Percentiles rank a stretch among this genome's conserved stretches.
phyloP scores from a whole-genome alignment of 2,113 vertebrate genomes.

The Calyptommatus sinebrachiatus region DNA sequence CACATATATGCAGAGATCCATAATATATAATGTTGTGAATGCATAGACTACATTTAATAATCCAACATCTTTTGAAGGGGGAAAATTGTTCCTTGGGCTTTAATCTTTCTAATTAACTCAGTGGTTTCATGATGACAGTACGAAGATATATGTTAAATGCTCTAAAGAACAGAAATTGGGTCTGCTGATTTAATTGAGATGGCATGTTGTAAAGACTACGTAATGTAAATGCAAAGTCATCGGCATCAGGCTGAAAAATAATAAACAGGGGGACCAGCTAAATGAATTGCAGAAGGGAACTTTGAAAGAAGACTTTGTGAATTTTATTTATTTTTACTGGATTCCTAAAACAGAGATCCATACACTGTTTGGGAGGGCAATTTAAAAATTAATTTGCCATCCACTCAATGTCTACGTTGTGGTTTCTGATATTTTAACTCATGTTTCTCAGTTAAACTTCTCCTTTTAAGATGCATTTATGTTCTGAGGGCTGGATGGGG shows the following conservation, averaged over 20 bases:
- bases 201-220: background rate
- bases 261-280: background rate
- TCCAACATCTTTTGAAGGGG: background rate
- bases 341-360: background rate
- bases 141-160: background rate
- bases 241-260: conserved; percentile 6
- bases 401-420: background rate
- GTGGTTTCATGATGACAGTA: background rate
- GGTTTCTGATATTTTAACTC: background rate
- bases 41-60: background rate
- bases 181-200: conserved; percentile 4
- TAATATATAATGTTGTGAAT: background rate
- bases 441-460: background rate
- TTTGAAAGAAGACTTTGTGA: background rate
- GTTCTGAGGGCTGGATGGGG: background rate
- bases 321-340: background rate
- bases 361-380: conserved; percentile 8
- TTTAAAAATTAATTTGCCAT: background rate
- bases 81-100: background rate
- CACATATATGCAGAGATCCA: background rate
- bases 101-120: conserved; percentile 36
- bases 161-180: background rate
- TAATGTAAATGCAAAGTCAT: conserved; percentile 3
- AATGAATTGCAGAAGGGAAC: background rate
- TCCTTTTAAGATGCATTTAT: background rate